Evolutionary conservation across 1,140 invertebrate genomes (phyloP).

Genomic region (Augochlora pura): DNA sequence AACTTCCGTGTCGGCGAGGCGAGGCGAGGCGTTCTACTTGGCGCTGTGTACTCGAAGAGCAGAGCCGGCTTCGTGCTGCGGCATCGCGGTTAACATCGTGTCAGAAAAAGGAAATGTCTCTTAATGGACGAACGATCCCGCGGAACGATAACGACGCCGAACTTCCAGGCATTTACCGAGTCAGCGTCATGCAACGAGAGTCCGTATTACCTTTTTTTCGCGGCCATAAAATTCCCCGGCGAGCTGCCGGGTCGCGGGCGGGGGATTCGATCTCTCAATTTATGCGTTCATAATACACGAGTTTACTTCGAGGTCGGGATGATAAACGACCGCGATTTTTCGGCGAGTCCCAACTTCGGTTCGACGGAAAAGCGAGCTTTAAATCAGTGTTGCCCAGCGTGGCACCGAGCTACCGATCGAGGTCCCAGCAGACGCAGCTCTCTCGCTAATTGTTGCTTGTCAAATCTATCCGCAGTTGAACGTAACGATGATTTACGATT

Average conservation of each 20-base stretch:
- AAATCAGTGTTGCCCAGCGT: too few species aligned
- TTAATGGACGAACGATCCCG: slow-evolving; percentile 22
- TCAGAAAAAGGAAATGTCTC: slow-evolving; percentile 17
- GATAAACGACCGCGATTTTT: background rate
- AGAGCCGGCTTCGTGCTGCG: background rate
- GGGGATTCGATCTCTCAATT: slow-evolving; percentile 1
- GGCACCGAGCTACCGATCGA: too few species aligned
- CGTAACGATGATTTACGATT: too few species aligned
- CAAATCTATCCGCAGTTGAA: too few species aligned
- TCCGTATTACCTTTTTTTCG: slow-evolving; percentile 2
- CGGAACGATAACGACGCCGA: slow-evolving; percentile 12
- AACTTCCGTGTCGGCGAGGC: background rate
- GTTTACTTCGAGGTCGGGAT: background rate
- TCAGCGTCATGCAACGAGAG: slow-evolving; percentile 24
- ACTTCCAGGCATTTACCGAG: slow-evolving; percentile 3
- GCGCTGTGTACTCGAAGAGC: background rate
- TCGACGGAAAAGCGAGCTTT: background rate
- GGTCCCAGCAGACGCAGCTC: too few species aligned
- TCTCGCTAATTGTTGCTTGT: too few species aligned
- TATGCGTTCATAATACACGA: background rate
- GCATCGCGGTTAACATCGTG: background rate
- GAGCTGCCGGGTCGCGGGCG: background rate
- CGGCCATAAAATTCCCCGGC: slow-evolving; percentile 3
- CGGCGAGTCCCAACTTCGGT: background rate
- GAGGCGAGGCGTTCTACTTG: background rate